Base-by-base conservation (phyloP, 2,888 invertebrate genomes). In the Pyrocoelia pectoralis region DNA sequence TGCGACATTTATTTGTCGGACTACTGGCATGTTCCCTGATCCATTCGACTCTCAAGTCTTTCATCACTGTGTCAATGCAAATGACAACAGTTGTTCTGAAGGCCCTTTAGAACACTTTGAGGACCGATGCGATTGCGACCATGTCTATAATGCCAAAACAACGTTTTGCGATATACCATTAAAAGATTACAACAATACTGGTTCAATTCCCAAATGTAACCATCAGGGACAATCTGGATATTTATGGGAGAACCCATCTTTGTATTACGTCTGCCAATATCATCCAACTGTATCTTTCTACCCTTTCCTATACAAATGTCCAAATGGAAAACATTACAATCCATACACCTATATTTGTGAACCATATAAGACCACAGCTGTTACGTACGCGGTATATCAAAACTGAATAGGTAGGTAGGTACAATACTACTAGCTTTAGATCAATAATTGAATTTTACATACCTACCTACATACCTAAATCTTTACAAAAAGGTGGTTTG, bases 231-330 rank as follows among this genome's bases (percentile, higher is more conserved):
- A 43, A 43, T 13, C 41, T 43, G 41, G 14, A n/a, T 12, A 12
- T 10, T 28, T 51, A 15, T 13, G 10, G 5, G 33, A 52, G 15
- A 52, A 52, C 14, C 52, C 52, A 2, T n/a, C 33, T 10, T 38
- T 52, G 15, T 52, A 18, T 38, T 52, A 52, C 17, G 14, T 52
- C 4, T 52, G 52, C 12, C 28, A n/a, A 3, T 12, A 33, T n/a
- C 19, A 49, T 49, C 52, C 8, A 8, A 4, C 1, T 40, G 54
- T 10, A 2, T 14, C 28, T 10, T 0, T 50, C 0, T 60, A 60
- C 17, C 60, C 60, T 1, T 41, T 29, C 15, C 8, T 49, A 14
- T 48, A 49, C 17, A 14, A n/a, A 4, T 60, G 60, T 24, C 24
- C 18, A 4, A 33, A 60, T 49, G 60, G 54, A 12, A 40, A 55